Evolutionary conservation across 2,888 invertebrate genomes (phyloP).

Genomic region (Tromatobia lineatoria): DNA sequence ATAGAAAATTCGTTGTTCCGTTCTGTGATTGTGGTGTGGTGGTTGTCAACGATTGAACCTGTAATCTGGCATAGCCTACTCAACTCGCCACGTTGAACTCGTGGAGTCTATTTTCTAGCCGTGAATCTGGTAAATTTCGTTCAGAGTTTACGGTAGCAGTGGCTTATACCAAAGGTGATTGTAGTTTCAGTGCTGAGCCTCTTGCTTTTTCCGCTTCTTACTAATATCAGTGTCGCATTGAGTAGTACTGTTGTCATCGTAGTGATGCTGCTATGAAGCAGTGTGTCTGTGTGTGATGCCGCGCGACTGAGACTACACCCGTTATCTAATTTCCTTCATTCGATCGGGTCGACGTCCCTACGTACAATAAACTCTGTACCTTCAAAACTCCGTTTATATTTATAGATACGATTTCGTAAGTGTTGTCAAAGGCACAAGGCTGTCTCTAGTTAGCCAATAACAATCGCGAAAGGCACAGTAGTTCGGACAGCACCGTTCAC

Average conservation of each 20-base stretch:
- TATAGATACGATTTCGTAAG: neutral
- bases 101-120: neutral
- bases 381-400: neutral
- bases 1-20: neutral
- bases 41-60: neutral
- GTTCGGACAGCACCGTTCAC: neutral
- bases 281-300: neutral
- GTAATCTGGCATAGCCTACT: neutral
- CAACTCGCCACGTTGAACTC: conserved; percentile 34
- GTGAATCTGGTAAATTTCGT: neutral
- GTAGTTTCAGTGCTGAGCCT: conserved; percentile 2
- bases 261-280: neutral
- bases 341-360: conserved; percentile 48
- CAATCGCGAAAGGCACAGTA: neutral
- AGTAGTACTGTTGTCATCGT: neutral
- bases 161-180: neutral
- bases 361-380: conserved; percentile 9
- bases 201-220: too few relatives aligned
- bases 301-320: conserved; percentile 50
- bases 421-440: neutral
- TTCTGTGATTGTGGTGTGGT: too few relatives aligned
- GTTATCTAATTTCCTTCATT: conserved; percentile 52
- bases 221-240: conserved; percentile 3
- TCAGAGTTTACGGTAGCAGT: neutral
- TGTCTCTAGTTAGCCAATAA: neutral